Conservation (phyloP, 2,888 invertebrate species). For the Boloria selene region DNA sequence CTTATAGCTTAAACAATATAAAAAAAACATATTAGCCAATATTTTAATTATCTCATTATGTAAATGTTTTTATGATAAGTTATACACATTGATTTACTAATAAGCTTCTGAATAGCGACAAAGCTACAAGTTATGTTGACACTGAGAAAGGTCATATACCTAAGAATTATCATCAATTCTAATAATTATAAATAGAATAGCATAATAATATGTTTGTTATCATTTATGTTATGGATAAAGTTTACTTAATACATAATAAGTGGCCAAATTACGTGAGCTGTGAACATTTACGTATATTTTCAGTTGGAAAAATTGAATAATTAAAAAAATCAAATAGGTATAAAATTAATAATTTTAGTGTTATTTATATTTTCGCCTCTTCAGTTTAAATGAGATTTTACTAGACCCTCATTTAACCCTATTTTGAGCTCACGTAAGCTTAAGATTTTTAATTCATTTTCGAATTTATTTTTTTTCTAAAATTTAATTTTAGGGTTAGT, state of each 20-base stretch:
- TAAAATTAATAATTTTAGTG: no score
- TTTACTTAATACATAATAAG: background rate
- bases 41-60: no score
- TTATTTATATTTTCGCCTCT: no score
- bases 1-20: no score
- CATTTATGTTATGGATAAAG: background rate
- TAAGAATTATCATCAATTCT: background rate
- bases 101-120: background rate
- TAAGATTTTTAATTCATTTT: no score
- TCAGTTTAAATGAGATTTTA: no score
- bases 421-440: no score
- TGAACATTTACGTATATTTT: background rate
- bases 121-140: background rate
- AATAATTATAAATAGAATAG: background rate
- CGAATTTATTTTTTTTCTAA: background rate
- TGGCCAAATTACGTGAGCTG: background rate
- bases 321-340: no score
- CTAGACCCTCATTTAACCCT: no score
- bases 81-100: background rate
- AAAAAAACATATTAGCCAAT: no score
- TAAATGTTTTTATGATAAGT: no score
- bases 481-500: slow-evolving; percentile 82
- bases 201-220: background rate
- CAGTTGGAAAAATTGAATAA: no score
- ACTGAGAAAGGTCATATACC: slow-evolving; percentile 3